These are phyloP conservation scores for Athalia circularis DNA, from an alignment of 2,888 invertebrate genomes.

Conservation along the genomic window DNA sequence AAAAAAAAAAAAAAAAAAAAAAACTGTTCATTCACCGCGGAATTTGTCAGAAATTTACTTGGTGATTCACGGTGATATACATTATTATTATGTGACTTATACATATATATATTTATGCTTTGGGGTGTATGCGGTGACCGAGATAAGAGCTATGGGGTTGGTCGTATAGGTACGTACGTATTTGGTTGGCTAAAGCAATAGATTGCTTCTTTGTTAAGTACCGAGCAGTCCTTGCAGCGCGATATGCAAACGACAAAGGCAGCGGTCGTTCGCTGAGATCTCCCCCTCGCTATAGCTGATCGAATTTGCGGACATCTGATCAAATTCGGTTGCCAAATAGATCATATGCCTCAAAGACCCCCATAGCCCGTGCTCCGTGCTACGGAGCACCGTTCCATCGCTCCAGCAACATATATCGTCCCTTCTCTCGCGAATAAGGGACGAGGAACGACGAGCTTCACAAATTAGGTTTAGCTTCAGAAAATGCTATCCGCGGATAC, in stretches of 20 bases:
- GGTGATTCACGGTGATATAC: too few species aligned
- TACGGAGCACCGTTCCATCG: constrained; percentile 47
- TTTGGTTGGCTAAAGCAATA: constrained; percentile 37
- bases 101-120: too few species aligned
- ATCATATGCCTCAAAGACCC: constrained; percentile 45
- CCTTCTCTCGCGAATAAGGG: constrained; percentile 48
- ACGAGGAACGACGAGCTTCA: constrained; percentile 50
- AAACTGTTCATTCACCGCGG: too few species aligned
- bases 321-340: constrained; percentile 43
- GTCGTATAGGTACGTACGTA: not conserved
- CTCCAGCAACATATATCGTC: constrained; percentile 26
- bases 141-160: not conserved
- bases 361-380: too few species aligned
- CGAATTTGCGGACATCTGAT: constrained; percentile 47
- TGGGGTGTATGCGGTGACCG: too few species aligned
- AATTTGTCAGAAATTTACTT: too few species aligned
- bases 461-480: constrained; percentile 14
- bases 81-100: too few species aligned
- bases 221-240: not conserved
- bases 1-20: too few species aligned
- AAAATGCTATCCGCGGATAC: not conserved
- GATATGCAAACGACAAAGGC: constrained; percentile 48
- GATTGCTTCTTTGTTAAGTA: constrained; percentile 44
- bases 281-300: constrained; percentile 33
- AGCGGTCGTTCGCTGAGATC: constrained; percentile 8